A percentile compares a stretch with the other conserved stretches of the same genome.
Evolutionary conservation across 2,888 invertebrate species (phyloP).

Genomic region (Bimastos eiseni): DNA sequence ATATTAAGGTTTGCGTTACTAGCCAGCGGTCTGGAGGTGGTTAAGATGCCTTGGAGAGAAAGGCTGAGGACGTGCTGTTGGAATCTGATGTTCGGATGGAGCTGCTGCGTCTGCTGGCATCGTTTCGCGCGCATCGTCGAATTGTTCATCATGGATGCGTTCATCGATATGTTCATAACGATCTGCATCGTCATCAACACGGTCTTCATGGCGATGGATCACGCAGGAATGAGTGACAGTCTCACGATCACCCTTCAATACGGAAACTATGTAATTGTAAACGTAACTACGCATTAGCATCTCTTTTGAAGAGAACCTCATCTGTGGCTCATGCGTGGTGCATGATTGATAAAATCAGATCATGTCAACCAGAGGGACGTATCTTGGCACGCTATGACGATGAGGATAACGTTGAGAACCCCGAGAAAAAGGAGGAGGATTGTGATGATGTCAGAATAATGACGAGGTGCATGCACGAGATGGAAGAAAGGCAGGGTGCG

Average conservation of each 20-base stretch:
- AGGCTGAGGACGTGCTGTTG: slow-evolving; percentile 51
- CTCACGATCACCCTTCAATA: slow-evolving; percentile 78
- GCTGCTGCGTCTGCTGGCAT: slow-evolving; percentile 77
- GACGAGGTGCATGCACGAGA: background rate
- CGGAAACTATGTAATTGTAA: slow-evolving; percentile 87
- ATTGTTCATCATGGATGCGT: slow-evolving; percentile 94
- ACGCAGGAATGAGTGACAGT: slow-evolving; percentile 88
- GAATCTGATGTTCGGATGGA: slow-evolving; percentile 70
- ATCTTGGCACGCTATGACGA: background rate
- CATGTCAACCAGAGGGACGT: background rate
- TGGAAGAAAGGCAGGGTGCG: background rate
- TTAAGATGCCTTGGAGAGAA: slow-evolving; percentile 40
- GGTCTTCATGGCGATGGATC: slow-evolving; percentile 94
- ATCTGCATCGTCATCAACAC: slow-evolving; percentile 97
- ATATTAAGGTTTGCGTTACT: background rate
- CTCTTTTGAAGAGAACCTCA: background rate
- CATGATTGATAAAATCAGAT: background rate
- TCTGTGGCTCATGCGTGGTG: too few species aligned
- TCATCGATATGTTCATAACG: slow-evolving; percentile 96
- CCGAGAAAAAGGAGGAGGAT: background rate
- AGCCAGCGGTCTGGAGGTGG: background rate
- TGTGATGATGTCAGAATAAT: background rate
- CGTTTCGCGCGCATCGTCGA: slow-evolving; percentile 77
- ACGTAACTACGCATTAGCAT: background rate
- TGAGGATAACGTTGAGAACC: background rate